Percentiles rank a stretch among this genome's conserved stretches.
Conservation (phyloP, 1,140 invertebrate species). For the Drosophila sturtevanti region DNA sequence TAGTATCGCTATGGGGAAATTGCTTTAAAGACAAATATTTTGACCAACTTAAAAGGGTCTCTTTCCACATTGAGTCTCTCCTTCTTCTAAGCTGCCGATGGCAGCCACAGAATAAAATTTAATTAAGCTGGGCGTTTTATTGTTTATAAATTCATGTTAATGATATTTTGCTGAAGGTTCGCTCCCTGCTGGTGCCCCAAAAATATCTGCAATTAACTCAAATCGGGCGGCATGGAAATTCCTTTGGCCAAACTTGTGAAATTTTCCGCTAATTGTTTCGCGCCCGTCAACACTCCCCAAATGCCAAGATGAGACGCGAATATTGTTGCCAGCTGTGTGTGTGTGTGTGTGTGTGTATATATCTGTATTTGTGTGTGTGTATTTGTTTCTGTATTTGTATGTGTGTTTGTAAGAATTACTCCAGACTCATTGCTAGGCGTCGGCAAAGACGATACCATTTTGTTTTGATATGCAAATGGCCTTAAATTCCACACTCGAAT, state of each 20-base stretch:
- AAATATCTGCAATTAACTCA: conserved; percentile 75
- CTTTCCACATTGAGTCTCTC: not conserved
- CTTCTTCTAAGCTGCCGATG: conserved; percentile 3
- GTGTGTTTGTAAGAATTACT: conserved; percentile 18
- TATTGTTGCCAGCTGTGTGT: conserved; percentile 60
- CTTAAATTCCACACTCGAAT: conserved; percentile 72
- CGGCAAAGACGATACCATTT: conserved; percentile 41
- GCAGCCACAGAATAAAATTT: conserved; percentile 50
- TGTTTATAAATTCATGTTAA: conserved; percentile 81
- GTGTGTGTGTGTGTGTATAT: not conserved
- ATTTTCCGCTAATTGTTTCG: conserved; percentile 79
- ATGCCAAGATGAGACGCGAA: not conserved
- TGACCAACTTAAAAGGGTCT: not conserved
- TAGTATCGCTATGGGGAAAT: not conserved
- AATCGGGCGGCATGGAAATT: conserved; percentile 58
- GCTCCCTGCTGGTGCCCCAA: conserved; percentile 24
- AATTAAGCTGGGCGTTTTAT: conserved; percentile 71
- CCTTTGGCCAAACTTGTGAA: conserved; percentile 52
- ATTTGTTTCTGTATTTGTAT: conserved; percentile 15
- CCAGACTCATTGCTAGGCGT: conserved; percentile 13
- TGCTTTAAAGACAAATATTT: conserved; percentile 4
- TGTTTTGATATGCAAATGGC: conserved; percentile 79
- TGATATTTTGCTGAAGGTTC: conserved; percentile 61
- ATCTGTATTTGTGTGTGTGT: not conserved
- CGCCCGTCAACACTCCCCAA: conserved; percentile 17